phyloP scores from a whole-genome alignment of 1,140 invertebrate species.

The Eueides isabella region DNA sequence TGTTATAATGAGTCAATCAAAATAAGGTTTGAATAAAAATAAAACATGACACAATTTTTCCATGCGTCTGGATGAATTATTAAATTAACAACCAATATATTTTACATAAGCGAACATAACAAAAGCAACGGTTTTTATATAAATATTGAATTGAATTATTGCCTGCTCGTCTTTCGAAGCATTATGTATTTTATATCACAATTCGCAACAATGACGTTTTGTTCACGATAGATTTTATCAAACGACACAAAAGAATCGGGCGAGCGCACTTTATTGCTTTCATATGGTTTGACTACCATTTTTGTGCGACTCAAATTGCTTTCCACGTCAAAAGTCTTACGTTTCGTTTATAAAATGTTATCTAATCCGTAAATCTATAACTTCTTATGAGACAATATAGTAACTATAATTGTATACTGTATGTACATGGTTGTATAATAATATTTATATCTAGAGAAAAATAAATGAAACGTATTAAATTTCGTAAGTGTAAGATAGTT shows the following conservation, averaged over 20 bases:
- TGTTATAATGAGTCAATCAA: no score
- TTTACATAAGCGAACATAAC: neutral
- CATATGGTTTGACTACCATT: neutral
- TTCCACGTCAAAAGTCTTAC: neutral
- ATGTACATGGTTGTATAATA: neutral
- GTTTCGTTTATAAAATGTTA: neutral
- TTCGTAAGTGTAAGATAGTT: neutral
- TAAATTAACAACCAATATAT: no score
- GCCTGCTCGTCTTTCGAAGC: constrained; percentile 16
- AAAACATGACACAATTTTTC: no score
- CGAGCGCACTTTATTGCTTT: constrained; percentile 23
- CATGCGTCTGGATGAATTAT: no score
- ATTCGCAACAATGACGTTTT: constrained; percentile 25
- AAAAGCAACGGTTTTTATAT: neutral
- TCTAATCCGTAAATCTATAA: neutral
- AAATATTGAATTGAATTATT: neutral
- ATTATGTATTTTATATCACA: constrained; percentile 14
- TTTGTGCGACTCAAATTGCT: constrained; percentile 1
- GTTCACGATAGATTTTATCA: constrained; percentile 22
- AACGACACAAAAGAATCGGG: constrained; percentile 26
- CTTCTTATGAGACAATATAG: neutral
- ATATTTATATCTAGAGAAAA: neutral
- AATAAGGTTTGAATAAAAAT: no score
- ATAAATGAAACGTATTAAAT: neutral
- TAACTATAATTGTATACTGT: no score